Conservation (phyloP, 1,140 invertebrate species). For the Cherax destructor region DNA sequence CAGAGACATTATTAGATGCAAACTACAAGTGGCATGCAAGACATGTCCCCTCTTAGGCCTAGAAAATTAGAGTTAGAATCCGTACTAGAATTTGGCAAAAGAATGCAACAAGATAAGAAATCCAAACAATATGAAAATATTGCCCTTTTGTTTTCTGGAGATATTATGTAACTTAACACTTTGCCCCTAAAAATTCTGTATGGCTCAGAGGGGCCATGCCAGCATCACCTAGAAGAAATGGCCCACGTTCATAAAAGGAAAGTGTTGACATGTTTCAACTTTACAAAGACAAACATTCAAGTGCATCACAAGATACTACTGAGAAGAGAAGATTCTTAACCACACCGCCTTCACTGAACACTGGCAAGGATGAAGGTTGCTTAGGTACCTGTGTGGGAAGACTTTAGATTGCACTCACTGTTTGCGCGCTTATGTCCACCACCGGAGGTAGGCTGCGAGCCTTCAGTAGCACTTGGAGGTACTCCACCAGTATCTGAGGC, state of each 20-base stretch:
- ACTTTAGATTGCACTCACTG: conserved; percentile 72
- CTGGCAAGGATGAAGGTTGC: conserved; percentile 24
- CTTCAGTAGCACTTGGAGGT: conserved; percentile 22
- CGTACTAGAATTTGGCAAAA: conserved; percentile 35
- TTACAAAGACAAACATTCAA: conserved; percentile 38
- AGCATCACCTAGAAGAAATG: conserved; percentile 52
- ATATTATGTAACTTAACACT: conserved; percentile 33
- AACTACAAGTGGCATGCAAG: conserved; percentile 61
- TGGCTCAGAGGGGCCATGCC: conserved; percentile 68
- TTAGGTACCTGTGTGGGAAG: conserved; percentile 36
- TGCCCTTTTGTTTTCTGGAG: conserved; percentile 16
- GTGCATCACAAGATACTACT: conserved; percentile 23
- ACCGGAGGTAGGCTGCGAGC: conserved; percentile 33
- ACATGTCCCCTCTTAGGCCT: conserved; percentile 67
- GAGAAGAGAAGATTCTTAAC: conserved; percentile 12
- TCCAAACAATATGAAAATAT: conserved; percentile 28
- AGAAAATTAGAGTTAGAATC: conserved; percentile 65
- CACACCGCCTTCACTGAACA: conserved; percentile 48
- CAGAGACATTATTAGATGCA: conserved; percentile 62
- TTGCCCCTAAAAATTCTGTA: conserved; percentile 9
- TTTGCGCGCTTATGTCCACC: conserved; percentile 72
- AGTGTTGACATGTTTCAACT: conserved; percentile 1
- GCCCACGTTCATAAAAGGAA: conserved; percentile 33
- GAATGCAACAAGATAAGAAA: conserved; percentile 37
- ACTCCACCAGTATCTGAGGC: conserved; percentile 14